phyloP scores from a whole-genome alignment of 2,888 invertebrate genomes.

The Diarsia dahlii region DNA sequence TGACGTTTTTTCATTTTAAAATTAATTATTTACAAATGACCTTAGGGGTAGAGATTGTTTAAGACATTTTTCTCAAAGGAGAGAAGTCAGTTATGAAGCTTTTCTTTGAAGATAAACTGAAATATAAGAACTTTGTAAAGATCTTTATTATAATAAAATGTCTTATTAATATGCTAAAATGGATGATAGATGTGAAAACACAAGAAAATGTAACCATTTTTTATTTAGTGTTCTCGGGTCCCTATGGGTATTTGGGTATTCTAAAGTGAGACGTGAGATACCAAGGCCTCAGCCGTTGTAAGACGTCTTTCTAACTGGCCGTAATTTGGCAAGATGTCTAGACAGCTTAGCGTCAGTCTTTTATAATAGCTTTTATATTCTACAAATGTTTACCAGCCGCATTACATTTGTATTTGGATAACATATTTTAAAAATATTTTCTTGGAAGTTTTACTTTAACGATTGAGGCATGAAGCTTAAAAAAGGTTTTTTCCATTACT shows the following conservation, averaged over 20 bases:
- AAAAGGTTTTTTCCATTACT: background rate
- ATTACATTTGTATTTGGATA: slow-evolving; percentile 37
- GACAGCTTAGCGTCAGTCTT: slow-evolving; percentile 59
- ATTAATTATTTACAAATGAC: slow-evolving; percentile 40
- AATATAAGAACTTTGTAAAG: slow-evolving; percentile 18
- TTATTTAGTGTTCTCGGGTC: slow-evolving; percentile 23
- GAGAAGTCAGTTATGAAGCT: background rate
- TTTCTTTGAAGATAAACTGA: slow-evolving; percentile 18
- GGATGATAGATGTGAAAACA: slow-evolving; percentile 31
- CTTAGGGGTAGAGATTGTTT: background rate
- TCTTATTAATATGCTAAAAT: slow-evolving; percentile 20
- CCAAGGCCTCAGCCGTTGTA: slow-evolving; percentile 22
- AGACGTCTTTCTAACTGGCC: slow-evolving; percentile 47
- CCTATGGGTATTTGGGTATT: slow-evolving; percentile 46
- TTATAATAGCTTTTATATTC: slow-evolving; percentile 60
- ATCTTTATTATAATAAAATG: slow-evolving; percentile 29
- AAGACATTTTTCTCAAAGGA: slow-evolving; percentile 16
- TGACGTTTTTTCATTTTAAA: slow-evolving; percentile 34
- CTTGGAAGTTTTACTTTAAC: background rate
- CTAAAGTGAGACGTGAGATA: slow-evolving; percentile 40
- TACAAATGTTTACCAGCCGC: slow-evolving; percentile 42
- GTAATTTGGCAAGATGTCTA: slow-evolving; percentile 63
- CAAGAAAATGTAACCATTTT: slow-evolving; percentile 26
- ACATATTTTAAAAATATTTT: slow-evolving; percentile 12
- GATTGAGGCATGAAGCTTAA: slow-evolving; percentile 4